Percentiles rank a stretch among this genome's conserved stretches.
Conservation (phyloP, 2,888 invertebrate species). For the Trissonchulus latispiculum region DNA sequence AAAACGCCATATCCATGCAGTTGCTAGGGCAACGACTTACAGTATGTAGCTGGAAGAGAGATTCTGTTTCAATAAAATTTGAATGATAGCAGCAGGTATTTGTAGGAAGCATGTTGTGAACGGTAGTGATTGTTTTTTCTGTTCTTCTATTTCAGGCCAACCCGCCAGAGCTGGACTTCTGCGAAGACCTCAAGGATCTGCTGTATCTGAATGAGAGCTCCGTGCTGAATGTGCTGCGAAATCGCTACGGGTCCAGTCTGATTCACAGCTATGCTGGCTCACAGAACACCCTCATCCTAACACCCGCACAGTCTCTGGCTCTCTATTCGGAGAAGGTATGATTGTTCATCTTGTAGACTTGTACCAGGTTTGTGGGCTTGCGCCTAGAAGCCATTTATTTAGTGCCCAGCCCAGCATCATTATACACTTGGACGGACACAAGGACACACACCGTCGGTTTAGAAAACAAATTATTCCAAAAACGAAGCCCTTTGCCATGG, state of each 20-base stretch:
- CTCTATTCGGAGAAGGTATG: slow-evolving; percentile 78
- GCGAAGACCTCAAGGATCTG: slow-evolving; percentile 75
- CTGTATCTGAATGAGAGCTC: slow-evolving; percentile 88
- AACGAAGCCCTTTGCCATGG: no score
- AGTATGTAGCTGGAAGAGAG: no score
- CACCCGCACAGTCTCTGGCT: slow-evolving; percentile 74
- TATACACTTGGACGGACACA: no score
- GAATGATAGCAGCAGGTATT: background rate
- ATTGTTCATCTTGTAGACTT: no score
- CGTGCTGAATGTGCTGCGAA: slow-evolving; percentile 77
- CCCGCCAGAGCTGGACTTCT: slow-evolving; percentile 71
- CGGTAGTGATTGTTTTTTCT: slow-evolving; percentile 14
- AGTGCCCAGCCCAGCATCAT: no score
- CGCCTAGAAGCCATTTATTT: no score
- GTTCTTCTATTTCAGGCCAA: slow-evolving; percentile 61
- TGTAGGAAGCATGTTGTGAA: slow-evolving; percentile 16
- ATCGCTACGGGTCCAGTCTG: slow-evolving; percentile 72
- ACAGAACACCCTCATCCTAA: slow-evolving; percentile 65
- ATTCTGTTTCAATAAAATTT: no score
- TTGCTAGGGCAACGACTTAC: no score
- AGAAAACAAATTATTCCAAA: no score
- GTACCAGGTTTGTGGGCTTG: no score
- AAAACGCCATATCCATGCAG: no score
- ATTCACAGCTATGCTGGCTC: slow-evolving; percentile 84
- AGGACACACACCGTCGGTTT: no score